These are phyloP conservation scores for Brachionus koreanus DNA, from an alignment of 1,140 invertebrate species.

Conservation along the genomic window DNA sequence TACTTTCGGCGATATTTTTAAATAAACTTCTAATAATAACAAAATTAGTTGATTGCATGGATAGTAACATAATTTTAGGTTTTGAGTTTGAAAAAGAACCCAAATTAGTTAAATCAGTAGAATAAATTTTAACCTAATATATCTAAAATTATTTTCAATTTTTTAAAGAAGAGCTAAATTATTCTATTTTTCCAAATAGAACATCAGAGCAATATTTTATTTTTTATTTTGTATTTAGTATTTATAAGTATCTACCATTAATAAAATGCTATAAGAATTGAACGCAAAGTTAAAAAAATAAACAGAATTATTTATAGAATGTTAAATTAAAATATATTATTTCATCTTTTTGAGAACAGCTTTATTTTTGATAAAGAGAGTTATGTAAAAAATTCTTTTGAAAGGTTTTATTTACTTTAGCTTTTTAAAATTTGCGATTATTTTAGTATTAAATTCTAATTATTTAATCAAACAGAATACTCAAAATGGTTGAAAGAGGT, in stretches of 20 bases:
- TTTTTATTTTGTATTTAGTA: not conserved
- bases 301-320: not conserved
- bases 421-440: not conserved
- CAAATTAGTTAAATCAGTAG: too few species aligned
- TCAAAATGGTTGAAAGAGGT: not conserved
- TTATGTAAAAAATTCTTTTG: not conserved
- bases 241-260: not conserved
- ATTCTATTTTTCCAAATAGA: too few species aligned
- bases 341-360: not conserved
- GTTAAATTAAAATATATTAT: not conserved
- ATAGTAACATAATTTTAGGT: too few species aligned
- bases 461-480: not conserved
- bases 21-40: too few species aligned
- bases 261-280: not conserved
- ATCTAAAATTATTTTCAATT: too few species aligned
- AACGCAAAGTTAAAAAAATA: not conserved
- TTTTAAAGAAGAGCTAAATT: too few species aligned
- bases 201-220: not conserved
- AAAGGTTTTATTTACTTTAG: not conserved
- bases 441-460: not conserved
- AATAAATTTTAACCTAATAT: too few species aligned
- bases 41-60: too few species aligned
- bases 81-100: too few species aligned
- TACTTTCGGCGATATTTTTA: too few species aligned
- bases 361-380: not conserved